Conservation (phyloP, 1,140 invertebrate genomes). For the Saccostrea cuccullata region DNA sequence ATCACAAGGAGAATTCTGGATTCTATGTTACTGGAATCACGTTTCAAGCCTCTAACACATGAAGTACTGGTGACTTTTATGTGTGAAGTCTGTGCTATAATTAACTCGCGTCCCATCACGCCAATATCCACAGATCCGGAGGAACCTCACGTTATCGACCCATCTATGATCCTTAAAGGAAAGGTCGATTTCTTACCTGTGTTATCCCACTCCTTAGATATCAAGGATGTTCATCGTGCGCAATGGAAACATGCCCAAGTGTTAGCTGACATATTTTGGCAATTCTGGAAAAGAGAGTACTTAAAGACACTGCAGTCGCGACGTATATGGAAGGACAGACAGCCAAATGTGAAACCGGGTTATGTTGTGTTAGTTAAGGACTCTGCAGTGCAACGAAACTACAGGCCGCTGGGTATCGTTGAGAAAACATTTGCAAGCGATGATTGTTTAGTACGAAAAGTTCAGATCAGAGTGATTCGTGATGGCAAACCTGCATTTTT, state of each 20-base stretch:
- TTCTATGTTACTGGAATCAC: conserved; percentile 42
- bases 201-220: background rate
- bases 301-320: no score
- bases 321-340: no score
- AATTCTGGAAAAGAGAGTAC: no score
- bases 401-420: no score
- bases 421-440: no score
- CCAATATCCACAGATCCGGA: conserved; percentile 52
- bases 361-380: no score
- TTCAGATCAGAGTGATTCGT: no score
- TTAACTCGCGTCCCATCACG: conserved; percentile 56
- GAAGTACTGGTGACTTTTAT: conserved; percentile 52
- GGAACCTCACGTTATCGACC: conserved; percentile 44
- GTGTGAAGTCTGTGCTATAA: conserved; percentile 52
- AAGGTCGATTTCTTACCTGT: conserved; percentile 35
- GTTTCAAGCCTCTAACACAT: conserved; percentile 47
- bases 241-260: conserved; percentile 53
- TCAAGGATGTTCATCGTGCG: conserved; percentile 42
- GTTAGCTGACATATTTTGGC: conserved; percentile 48
- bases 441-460: no score
- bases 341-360: no score
- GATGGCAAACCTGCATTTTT: no score
- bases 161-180: conserved; percentile 54
- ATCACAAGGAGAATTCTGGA: conserved; percentile 49
- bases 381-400: no score